phyloP scores from a whole-genome alignment of 2,888 invertebrate genomes.

The Himalopsyche japonica region DNA sequence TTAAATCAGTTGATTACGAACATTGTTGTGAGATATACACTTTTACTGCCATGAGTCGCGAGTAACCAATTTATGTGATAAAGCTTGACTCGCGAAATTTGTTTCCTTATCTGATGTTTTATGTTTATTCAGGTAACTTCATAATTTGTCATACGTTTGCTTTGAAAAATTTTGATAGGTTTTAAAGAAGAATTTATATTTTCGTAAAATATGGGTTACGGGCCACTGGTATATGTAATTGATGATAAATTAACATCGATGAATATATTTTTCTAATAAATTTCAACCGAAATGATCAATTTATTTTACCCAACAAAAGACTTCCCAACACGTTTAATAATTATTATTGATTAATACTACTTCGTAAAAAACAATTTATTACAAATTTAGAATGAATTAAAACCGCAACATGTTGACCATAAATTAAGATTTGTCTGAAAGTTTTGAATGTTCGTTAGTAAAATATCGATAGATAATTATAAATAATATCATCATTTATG shows the following conservation, averaged over 20 bases:
- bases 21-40: too few species aligned
- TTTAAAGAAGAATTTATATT: too few species aligned
- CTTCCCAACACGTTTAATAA: background rate
- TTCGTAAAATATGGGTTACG: background rate
- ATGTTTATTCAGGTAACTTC: too few species aligned
- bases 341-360: background rate
- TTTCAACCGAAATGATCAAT: background rate
- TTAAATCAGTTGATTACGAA: too few species aligned
- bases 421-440: background rate
- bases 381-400: background rate
- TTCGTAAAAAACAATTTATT: background rate
- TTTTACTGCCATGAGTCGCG: too few species aligned
- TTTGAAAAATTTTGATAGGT: too few species aligned
- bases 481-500: background rate
- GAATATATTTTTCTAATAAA: background rate
- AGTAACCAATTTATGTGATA: too few species aligned
- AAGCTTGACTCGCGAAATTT: too few species aligned
- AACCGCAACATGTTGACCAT: background rate
- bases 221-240: background rate
- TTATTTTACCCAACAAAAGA: background rate
- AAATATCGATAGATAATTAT: background rate
- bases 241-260: background rate
- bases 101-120: too few species aligned
- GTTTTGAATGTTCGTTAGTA: background rate
- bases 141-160: too few species aligned